These are phyloP conservation scores for Sarcophilus harrisii DNA, from an alignment of 2,797 vertebrate genomes.

Conservation along the genomic window DNA sequence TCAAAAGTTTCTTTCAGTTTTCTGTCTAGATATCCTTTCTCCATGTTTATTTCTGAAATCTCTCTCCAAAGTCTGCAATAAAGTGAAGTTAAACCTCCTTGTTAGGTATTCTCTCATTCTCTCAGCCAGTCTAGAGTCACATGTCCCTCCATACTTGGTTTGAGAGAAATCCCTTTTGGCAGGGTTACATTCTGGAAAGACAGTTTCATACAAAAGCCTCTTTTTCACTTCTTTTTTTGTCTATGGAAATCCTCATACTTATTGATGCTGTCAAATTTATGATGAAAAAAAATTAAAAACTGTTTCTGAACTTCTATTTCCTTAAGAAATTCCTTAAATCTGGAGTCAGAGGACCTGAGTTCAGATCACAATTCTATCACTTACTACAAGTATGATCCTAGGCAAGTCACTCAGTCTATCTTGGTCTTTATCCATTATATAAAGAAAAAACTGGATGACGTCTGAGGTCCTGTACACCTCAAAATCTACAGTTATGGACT, in stretches of 20 bases:
- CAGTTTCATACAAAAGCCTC: background rate
- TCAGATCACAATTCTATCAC: background rate
- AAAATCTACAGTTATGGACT: background rate
- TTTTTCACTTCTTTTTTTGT: background rate
- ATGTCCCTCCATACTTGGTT: background rate
- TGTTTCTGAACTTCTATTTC: background rate
- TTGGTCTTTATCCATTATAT: background rate
- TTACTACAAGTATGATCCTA: background rate
- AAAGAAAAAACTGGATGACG: background rate
- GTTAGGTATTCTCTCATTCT: background rate
- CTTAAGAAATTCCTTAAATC: background rate
- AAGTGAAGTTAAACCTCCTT: background rate
- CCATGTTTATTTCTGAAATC: background rate
- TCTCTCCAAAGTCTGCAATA: background rate
- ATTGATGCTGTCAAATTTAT: background rate
- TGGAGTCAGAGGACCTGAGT: background rate
- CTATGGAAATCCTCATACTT: background rate
- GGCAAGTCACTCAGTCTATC: background rate
- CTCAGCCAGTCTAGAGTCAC: background rate
- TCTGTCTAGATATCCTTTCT: background rate
- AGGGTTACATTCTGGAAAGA: background rate
- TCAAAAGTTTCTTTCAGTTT: background rate
- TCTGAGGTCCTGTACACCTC: background rate
- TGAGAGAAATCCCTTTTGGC: background rate
- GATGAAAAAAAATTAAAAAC: background rate